phyloP scores from a whole-genome alignment of 2,888 invertebrate species.

The Nycteola revayana region DNA sequence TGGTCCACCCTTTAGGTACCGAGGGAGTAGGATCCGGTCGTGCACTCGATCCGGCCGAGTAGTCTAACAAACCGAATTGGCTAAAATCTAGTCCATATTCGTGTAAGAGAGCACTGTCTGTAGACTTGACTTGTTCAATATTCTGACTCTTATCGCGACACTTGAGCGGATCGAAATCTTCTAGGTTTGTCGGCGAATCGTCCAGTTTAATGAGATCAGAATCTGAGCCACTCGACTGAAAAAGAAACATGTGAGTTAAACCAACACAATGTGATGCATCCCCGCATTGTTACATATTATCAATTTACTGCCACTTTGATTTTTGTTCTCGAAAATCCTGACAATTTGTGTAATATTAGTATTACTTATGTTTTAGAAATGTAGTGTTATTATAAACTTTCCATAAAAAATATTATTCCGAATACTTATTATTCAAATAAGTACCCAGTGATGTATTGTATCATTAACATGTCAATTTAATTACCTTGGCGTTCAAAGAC shows the following conservation, averaged over 20 bases:
- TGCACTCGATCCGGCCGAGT: constrained; percentile 51
- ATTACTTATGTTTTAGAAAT: no score
- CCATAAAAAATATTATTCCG: no score
- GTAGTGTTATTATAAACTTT: no score
- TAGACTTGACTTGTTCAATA: constrained; percentile 62
- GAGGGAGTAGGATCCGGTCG: constrained; percentile 42
- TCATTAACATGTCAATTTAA: no score
- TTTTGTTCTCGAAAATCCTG: no score
- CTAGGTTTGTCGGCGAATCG: constrained; percentile 65
- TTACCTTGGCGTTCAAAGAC: no score
- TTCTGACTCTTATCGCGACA: constrained; percentile 58
- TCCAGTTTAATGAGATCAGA: constrained; percentile 75
- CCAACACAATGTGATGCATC: constrained; percentile 35
- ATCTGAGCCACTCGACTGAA: constrained; percentile 70
- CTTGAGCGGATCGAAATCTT: constrained; percentile 72
- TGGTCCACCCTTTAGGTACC: constrained; percentile 71
- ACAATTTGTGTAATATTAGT: no score
- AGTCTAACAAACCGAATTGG: constrained; percentile 72
- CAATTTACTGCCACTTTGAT: no score
- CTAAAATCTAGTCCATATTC: constrained; percentile 88
- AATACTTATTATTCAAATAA: no score
- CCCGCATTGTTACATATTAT: not conserved
- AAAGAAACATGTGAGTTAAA: constrained; percentile 59
- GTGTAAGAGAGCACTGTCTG: constrained; percentile 85
- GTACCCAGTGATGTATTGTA: no score